These are phyloP conservation scores for Holcopasites calliopsidis DNA, from an alignment of 1,140 invertebrate genomes.

Conservation along the genomic window DNA sequence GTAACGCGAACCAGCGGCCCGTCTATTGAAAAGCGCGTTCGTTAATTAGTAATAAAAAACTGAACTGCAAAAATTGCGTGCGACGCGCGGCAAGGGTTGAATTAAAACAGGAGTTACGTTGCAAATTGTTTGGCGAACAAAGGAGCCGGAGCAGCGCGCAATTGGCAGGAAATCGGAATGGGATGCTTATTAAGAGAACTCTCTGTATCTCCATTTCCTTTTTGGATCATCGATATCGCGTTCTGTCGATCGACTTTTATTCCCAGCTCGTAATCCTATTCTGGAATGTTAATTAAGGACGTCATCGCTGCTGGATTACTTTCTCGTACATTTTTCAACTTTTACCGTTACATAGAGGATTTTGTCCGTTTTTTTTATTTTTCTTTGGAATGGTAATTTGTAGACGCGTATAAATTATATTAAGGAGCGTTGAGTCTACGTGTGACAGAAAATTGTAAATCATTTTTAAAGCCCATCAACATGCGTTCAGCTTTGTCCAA, in stretches of 20 bases:
- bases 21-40: conserved; percentile 12
- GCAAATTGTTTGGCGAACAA: conserved; percentile 14
- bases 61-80: neutral
- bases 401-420: no score
- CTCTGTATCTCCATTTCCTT: neutral
- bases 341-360: no score
- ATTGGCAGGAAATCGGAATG: conserved; percentile 16
- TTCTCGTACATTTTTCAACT: no score
- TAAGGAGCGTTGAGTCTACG: no score
- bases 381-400: no score
- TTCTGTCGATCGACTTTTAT: neutral
- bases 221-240: neutral
- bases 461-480: no score
- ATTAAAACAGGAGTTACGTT: conserved; percentile 1
- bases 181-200: conserved; percentile 20
- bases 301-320: no score
- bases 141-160: neutral
- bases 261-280: neutral
- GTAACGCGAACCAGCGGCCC: neutral
- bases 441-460: no score
- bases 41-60: conserved; percentile 24
- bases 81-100: conserved; percentile 4
- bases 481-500: no score
- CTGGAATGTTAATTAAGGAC: neutral
- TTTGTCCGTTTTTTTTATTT: no score